Base-by-base conservation (phyloP, 2,113 vertebrate species). In the Syngnathus typhle region DNA sequence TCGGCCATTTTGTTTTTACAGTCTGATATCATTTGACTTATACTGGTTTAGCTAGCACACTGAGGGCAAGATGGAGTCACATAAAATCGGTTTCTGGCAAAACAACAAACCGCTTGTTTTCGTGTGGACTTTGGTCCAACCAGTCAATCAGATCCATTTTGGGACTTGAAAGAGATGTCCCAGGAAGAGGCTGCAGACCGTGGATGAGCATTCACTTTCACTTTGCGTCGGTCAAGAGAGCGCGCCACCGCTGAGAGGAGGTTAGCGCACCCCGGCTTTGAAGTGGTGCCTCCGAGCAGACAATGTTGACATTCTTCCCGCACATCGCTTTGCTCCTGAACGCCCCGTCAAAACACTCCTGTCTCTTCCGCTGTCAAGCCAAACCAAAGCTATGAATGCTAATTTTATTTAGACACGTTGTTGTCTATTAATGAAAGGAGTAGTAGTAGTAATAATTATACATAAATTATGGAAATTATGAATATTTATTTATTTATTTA, bases 141-240 rank as follows among this genome's bases (percentile, higher is more conserved):
- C 37, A 63, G 77, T 74, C 77, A 80, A 81, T 89, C 70, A 81
- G 76, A 81, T 85, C 77, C 46, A 47, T 82, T 83, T 68, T 76
- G 73, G 55, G 69, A 74, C 86, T 84, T 87, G 82, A 87, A 88
- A 88, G 83, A 58, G 65, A 0, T 10, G 27, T 23, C 56, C 62
- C 60, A 70, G 77, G 74, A 75, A 82, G 60, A 68, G 67, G 59
- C 79, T 67, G 63, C 7, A 78, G 82, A 86, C 77, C 68, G 75
- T 82, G 79, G 74, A 80, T 78, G 81, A 84, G 63, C 77, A 85
- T 77, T 84, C 77, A 75, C 78, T 84, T 85, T 88, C 64, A 65
- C 69, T 79, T 82, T 70, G 82, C 76, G 76, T 78, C 73, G 69
- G 79, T 83, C 69, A 79, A 72, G 73, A 82, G 72, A 77, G 78